Conservation (phyloP, 1,140 invertebrate genomes). For the Microplitis mediator region DNA sequence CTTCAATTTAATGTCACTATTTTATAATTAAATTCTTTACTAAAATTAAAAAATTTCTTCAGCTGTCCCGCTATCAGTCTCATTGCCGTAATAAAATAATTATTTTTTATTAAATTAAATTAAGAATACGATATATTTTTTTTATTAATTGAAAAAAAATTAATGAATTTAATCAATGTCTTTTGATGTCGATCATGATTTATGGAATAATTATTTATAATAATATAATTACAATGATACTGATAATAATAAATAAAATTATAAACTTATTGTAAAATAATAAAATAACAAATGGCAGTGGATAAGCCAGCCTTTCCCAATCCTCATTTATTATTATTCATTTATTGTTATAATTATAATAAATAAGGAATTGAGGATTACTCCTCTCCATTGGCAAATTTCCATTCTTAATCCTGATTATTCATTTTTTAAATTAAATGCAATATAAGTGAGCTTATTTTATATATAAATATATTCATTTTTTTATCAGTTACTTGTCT, state of each 20-base stretch:
- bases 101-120: no score
- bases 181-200: background rate
- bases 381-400: background rate
- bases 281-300: constrained; percentile 49
- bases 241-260: constrained; percentile 38
- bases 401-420: background rate
- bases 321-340: background rate
- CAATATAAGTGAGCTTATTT: constrained; percentile 4
- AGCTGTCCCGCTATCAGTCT: no score
- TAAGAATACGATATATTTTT: no score
- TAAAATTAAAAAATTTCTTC: no score
- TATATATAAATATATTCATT: background rate
- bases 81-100: no score
- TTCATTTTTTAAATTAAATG: constrained; percentile 12
- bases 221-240: constrained; percentile 6
- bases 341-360: constrained; percentile 6
- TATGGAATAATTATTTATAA: background rate
- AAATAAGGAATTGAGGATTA: constrained; percentile 4
- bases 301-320: constrained; percentile 38
- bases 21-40: no score
- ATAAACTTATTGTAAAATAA: constrained; percentile 26
- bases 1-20: no score
- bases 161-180: background rate
- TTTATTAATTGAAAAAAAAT: background rate
- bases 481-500: background rate